Conservation (phyloP, 2,888 invertebrate species). For the Oxyteleia sp. region DNA sequence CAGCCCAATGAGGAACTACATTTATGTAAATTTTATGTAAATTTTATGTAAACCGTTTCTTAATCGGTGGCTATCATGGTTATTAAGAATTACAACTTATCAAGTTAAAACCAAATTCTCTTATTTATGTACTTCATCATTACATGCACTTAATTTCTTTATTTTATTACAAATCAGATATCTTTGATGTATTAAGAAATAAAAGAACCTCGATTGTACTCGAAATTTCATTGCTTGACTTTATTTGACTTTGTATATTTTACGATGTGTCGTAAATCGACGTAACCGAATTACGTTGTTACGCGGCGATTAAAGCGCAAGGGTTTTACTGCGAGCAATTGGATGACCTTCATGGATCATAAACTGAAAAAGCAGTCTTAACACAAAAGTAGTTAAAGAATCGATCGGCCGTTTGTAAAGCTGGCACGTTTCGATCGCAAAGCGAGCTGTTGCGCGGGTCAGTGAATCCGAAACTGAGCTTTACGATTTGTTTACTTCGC, state of each 20-base stretch:
- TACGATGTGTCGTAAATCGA: neutral
- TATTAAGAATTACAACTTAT: too few relatives aligned
- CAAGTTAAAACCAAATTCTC: too few relatives aligned
- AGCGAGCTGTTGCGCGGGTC: constrained; percentile 84
- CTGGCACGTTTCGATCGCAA: constrained; percentile 66
- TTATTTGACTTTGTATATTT: neutral
- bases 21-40: too few relatives aligned
- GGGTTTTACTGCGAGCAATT: neutral
- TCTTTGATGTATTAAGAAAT: too few relatives aligned
- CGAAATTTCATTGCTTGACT: neutral
- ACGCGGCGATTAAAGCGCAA: neutral
- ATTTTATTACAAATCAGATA: too few relatives aligned
- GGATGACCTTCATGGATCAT: constrained; percentile 44
- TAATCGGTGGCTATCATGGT: too few relatives aligned
- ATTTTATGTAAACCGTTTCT: too few relatives aligned
- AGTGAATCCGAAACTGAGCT: constrained; percentile 87
- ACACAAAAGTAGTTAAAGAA: constrained; percentile 39
- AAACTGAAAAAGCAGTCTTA: constrained; percentile 21
- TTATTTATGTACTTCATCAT: too few relatives aligned
- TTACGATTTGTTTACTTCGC: constrained; percentile 88
- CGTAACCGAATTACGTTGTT: neutral
- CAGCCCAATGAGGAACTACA: too few relatives aligned
- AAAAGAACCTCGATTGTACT: neutral
- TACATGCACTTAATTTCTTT: too few relatives aligned
- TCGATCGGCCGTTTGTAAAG: constrained; percentile 38